These are phyloP conservation scores for Myathropa florea DNA, from an alignment of 2,888 invertebrate species.

Conservation along the genomic window DNA sequence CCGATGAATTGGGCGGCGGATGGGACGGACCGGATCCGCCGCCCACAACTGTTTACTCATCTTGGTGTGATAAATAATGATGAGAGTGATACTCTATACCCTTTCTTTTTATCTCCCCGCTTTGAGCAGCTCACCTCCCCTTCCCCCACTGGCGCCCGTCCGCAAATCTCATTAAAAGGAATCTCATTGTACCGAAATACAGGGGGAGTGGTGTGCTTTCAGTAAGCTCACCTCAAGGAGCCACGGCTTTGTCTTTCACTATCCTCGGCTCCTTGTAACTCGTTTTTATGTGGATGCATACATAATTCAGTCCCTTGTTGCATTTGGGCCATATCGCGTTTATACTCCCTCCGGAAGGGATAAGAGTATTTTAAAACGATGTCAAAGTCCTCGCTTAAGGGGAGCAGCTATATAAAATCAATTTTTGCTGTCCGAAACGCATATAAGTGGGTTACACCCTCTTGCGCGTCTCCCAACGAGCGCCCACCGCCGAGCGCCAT, in stretches of 20 bases:
- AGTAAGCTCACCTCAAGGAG: background rate
- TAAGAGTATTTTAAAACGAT: background rate
- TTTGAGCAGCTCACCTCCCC: conserved; percentile 29
- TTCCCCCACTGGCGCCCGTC: background rate
- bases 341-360: background rate
- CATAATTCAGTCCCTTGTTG: conserved; percentile 59
- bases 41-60: background rate
- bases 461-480: background rate
- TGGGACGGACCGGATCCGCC: background rate
- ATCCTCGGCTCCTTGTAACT: conserved; percentile 13
- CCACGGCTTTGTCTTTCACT: background rate
- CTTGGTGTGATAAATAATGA: conserved; percentile 59
- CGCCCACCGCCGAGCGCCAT: no score
- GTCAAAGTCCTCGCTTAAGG: conserved; percentile 25
- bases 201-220: background rate
- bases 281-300: conserved; percentile 53
- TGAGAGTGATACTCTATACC: conserved; percentile 55
- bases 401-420: conserved; percentile 52
- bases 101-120: no score
- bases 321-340: conserved; percentile 19
- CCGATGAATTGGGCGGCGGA: background rate
- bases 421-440: conserved; percentile 60
- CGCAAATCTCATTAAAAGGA: conserved; percentile 55
- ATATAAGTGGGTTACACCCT: conserved; percentile 19
- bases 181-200: background rate